phyloP scores from a whole-genome alignment of 2,888 invertebrate genomes.

The Brachyptera risi region DNA sequence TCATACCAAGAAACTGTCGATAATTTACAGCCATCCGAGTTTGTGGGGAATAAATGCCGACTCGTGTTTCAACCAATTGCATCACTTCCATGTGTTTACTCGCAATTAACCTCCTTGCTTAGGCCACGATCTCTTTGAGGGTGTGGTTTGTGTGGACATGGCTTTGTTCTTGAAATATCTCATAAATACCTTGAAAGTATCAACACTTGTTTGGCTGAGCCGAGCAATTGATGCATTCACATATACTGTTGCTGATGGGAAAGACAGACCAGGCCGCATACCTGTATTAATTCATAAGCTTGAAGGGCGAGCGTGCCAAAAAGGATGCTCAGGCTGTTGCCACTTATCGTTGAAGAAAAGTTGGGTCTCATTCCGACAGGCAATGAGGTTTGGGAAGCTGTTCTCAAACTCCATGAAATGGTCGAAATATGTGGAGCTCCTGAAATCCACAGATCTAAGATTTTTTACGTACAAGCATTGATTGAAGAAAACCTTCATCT shows the following conservation, averaged over 20 bases:
- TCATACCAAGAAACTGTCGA: background rate
- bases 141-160: background rate
- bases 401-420: background rate
- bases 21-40: background rate
- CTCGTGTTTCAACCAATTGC: background rate
- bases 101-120: background rate
- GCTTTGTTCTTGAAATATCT: background rate
- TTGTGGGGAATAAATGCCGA: background rate
- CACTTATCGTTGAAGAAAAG: background rate
- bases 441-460: background rate
- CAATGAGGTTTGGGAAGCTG: background rate
- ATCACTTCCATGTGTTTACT: background rate
- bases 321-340: background rate
- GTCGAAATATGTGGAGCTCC: background rate
- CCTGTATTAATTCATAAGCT: background rate
- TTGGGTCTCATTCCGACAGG: no score
- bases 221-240: background rate
- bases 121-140: constrained; percentile 21
- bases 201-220: background rate
- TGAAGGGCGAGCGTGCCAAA: background rate
- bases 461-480: background rate
- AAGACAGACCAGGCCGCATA: background rate
- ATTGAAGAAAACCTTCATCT: constrained; percentile 2
- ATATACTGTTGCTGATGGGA: background rate
- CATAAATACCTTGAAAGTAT: background rate